Evolutionary conservation across 2,888 invertebrate genomes (phyloP).

Genomic region (Callosobruchus maculatus): DNA sequence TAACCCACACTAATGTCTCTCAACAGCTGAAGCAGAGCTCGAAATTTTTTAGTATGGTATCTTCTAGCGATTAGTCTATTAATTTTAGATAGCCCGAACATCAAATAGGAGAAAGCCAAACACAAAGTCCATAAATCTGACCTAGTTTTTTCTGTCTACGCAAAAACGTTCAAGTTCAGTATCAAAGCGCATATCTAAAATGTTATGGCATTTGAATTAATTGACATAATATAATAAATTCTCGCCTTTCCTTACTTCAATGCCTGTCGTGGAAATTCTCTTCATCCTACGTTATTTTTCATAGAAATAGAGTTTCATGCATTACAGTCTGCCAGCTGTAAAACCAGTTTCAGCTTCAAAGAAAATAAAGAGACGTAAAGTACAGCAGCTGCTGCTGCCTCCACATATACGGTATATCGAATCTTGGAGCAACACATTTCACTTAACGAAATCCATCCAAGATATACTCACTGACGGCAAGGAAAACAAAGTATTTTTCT

Average conservation of each 20-base stretch:
- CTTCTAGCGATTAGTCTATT: too few relatives aligned
- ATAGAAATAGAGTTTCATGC: background rate
- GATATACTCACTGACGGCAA: background rate
- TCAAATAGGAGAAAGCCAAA: too few relatives aligned
- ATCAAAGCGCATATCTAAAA: too few relatives aligned
- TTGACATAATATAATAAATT: background rate
- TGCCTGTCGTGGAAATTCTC: background rate
- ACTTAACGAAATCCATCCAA: background rate
- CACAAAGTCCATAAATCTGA: too few relatives aligned
- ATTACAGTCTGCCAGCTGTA: background rate
- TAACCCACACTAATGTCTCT: too few relatives aligned
- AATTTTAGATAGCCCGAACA: too few relatives aligned
- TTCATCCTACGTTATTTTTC: background rate
- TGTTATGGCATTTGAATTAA: background rate
- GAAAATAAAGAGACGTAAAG: background rate
- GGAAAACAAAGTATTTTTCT: background rate
- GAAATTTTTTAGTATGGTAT: too few relatives aligned
- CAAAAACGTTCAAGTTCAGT: too few relatives aligned
- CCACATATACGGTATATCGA: background rate
- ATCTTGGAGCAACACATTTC: background rate
- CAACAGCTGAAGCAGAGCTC: too few relatives aligned
- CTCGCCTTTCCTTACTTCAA: background rate
- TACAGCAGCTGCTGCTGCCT: background rate
- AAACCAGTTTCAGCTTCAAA: background rate
- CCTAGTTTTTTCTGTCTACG: too few relatives aligned